Evolutionary conservation across 2,797 vertebrate species (phyloP).

Genomic region (Channa striata): DNA sequence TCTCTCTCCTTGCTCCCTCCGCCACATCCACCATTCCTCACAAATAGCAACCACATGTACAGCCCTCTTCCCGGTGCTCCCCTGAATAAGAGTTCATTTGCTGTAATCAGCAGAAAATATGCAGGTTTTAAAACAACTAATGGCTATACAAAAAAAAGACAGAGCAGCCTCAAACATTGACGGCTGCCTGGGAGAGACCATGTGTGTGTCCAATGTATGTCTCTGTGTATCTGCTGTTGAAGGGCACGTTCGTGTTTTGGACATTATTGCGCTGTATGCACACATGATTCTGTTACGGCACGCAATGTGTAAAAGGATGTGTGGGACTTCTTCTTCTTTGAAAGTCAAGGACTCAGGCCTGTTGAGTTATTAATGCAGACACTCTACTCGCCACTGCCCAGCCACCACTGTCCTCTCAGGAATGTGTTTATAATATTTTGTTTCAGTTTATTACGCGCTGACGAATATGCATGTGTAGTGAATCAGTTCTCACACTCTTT

Average conservation of each 20-base stretch:
- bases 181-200: constrained; percentile 50
- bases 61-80: constrained; percentile 63
- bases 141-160: constrained; percentile 79
- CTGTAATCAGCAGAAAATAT: constrained; percentile 97
- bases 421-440: constrained; percentile 80
- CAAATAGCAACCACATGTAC: constrained; percentile 99
- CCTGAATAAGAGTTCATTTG: constrained; percentile 90
- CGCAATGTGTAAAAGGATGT: constrained; percentile 37
- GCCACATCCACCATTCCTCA: constrained; percentile 84
- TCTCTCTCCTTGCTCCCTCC: constrained; percentile 82
- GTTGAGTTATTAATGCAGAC: constrained; percentile 61
- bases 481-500: constrained; percentile 53
- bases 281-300: constrained; percentile 33
- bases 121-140: constrained; percentile 90
- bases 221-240: constrained; percentile 45
- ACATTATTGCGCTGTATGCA: constrained; percentile 22
- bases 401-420: constrained; percentile 45
- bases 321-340: constrained; percentile 32
- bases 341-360: constrained; percentile 30
- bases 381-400: constrained; percentile 37
- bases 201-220: constrained; percentile 52
- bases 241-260: constrained; percentile 44
- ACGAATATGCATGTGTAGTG: constrained; percentile 59
- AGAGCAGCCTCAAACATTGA: constrained; percentile 62
- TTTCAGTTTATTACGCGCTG: constrained; percentile 74